Conservation (phyloP, 2,888 invertebrate species). For the Octonoba sinensis region DNA sequence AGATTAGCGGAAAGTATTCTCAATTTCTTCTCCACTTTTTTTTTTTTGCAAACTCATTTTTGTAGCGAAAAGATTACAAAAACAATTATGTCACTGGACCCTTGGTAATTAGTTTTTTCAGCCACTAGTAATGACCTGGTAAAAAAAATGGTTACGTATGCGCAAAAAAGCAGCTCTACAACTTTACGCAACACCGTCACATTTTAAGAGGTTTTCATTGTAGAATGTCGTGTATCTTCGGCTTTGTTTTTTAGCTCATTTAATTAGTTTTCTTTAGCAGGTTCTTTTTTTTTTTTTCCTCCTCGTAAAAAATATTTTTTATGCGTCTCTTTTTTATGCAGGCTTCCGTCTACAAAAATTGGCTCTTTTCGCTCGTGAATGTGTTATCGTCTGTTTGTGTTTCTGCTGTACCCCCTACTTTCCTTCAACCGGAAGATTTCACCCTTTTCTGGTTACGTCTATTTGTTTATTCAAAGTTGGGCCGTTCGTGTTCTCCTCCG, state of each 20-base stretch:
- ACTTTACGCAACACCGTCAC: constrained; percentile 50
- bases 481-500: no score
- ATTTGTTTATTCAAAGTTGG: constrained; percentile 20
- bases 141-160: constrained; percentile 17
- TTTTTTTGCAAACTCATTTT: constrained; percentile 25
- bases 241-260: constrained; percentile 59
- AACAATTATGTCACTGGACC: constrained; percentile 63
- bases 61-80: constrained; percentile 62
- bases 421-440: constrained; percentile 23
- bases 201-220: constrained; percentile 64
- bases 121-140: constrained; percentile 57
- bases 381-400: constrained; percentile 59
- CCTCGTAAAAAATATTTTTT: constrained; percentile 30
- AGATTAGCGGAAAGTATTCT: constrained; percentile 62
- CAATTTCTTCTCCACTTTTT: constrained; percentile 50
- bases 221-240: constrained; percentile 52
- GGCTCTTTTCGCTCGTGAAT: constrained; percentile 49
- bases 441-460: constrained; percentile 60
- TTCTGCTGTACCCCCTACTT: constrained; percentile 19
- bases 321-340: neutral
- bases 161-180: constrained; percentile 29
- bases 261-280: constrained; percentile 64
- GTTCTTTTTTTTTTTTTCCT: constrained; percentile 40
- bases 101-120: constrained; percentile 62
- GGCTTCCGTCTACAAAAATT: constrained; percentile 41